These are phyloP conservation scores for Romanomermis culicivorax DNA, from an alignment of 2,888 invertebrate genomes.

Conservation along the genomic window DNA sequence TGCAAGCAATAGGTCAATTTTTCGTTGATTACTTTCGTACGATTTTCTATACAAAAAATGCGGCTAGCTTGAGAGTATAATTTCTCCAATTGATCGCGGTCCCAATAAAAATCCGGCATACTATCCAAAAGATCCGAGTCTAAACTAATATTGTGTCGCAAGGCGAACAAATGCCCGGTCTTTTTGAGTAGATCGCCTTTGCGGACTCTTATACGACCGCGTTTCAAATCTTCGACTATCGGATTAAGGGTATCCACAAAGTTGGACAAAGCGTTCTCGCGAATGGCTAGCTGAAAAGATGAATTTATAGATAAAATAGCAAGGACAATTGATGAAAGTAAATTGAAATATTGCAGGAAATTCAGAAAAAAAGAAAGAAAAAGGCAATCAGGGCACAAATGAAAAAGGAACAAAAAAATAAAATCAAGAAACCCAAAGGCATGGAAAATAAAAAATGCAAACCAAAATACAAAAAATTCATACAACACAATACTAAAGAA, in stretches of 20 bases:
- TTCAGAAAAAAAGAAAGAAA: too few relatives aligned
- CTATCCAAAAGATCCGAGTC: not conserved
- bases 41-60: not conserved
- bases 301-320: not conserved
- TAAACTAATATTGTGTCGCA: not conserved
- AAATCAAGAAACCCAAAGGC: too few relatives aligned
- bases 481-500: too few relatives aligned
- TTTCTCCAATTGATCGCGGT: not conserved
- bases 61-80: not conserved
- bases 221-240: not conserved
- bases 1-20: not conserved
- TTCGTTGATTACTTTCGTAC: not conserved
- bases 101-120: conserved; percentile 1
- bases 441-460: too few relatives aligned
- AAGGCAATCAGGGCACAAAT: too few relatives aligned
- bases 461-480: too few relatives aligned
- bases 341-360: too few relatives aligned
- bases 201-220: not conserved
- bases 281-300: not conserved
- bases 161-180: not conserved
- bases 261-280: not conserved
- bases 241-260: not conserved
- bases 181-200: not conserved
- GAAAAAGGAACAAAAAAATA: too few relatives aligned
- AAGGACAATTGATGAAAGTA: too few relatives aligned